Evolutionary conservation across 2,113 vertebrate genomes (phyloP).

Genomic region (Oreochromis niloticus): DNA sequence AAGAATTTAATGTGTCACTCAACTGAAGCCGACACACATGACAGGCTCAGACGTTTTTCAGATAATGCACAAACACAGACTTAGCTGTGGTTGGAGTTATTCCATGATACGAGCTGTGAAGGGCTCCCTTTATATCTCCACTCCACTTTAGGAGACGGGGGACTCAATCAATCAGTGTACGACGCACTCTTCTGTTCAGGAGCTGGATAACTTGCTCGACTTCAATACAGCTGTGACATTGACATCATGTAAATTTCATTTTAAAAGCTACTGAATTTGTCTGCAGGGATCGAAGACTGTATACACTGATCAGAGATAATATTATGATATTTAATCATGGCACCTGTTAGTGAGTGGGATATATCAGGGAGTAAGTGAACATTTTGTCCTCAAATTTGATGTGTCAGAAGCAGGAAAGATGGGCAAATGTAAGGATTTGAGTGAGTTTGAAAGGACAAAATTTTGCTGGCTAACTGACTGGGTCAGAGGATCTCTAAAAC

Average conservation of each 20-base stretch:
- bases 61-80: background rate
- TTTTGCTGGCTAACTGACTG: background rate
- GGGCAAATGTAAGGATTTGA: background rate
- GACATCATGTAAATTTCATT: background rate
- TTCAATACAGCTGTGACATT: background rate
- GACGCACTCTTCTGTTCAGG: background rate
- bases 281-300: background rate
- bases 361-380: too few relatives aligned
- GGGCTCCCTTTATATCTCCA: fast-evolving
- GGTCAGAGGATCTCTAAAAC: background rate
- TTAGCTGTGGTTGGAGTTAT: background rate
- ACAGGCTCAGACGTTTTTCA: background rate
- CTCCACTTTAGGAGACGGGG: background rate
- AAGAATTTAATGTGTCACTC: background rate
- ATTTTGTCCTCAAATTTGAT: too few relatives aligned
- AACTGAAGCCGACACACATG: background rate
- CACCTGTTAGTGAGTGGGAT: too few relatives aligned
- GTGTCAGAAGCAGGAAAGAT: background rate
- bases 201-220: fast-evolving
- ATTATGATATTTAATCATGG: background rate
- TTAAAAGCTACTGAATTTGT: background rate
- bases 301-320: background rate
- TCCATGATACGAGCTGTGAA: background rate
- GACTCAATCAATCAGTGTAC: background rate
- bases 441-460: background rate